phyloP scores from a whole-genome alignment of 1,140 invertebrate genomes.

The Drosophila bocqueti region DNA sequence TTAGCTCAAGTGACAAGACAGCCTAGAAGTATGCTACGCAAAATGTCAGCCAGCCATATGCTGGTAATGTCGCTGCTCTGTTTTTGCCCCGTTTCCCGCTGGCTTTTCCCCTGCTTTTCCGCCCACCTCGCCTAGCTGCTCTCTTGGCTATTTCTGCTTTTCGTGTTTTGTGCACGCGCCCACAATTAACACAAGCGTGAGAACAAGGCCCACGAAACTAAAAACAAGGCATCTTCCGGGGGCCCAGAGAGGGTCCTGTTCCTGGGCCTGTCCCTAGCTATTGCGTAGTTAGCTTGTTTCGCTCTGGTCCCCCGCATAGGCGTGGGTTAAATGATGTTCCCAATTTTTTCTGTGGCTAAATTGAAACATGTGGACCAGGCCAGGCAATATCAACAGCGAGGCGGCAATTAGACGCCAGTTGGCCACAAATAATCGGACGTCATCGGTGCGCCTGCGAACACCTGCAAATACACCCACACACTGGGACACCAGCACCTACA shows the following conservation, averaged over 20 bases:
- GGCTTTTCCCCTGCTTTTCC: slow-evolving; percentile 3
- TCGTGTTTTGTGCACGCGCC: slow-evolving; percentile 26
- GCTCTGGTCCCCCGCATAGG: background rate
- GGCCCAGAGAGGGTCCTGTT: slow-evolving; percentile 3
- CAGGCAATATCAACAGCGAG: slow-evolving; percentile 53
- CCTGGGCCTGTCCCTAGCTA: slow-evolving; percentile 27
- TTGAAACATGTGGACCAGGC: slow-evolving; percentile 49
- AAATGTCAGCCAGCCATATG: slow-evolving; percentile 71
- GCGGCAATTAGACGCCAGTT: slow-evolving; percentile 57
- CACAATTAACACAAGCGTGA: slow-evolving; percentile 16
- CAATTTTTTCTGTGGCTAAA: slow-evolving; percentile 16
- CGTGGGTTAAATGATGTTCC: slow-evolving; percentile 43
- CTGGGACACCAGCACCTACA: slow-evolving; percentile 19
- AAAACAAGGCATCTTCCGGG: slow-evolving; percentile 6
- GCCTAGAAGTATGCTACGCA: slow-evolving; percentile 53
- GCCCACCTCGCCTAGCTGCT: slow-evolving; percentile 4
- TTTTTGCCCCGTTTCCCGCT: slow-evolving; percentile 10
- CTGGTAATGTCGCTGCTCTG: slow-evolving; percentile 21
- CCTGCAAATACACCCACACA: slow-evolving; percentile 45
- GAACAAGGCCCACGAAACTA: slow-evolving; percentile 19
- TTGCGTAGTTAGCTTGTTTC: slow-evolving; percentile 62
- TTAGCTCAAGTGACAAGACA: slow-evolving; percentile 47
- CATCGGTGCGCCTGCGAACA: slow-evolving; percentile 59
- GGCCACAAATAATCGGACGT: slow-evolving; percentile 49
- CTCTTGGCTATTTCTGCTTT: slow-evolving; percentile 23